phyloP scores from a whole-genome alignment of 2,888 invertebrate species.

The Drosophila yooni region DNA sequence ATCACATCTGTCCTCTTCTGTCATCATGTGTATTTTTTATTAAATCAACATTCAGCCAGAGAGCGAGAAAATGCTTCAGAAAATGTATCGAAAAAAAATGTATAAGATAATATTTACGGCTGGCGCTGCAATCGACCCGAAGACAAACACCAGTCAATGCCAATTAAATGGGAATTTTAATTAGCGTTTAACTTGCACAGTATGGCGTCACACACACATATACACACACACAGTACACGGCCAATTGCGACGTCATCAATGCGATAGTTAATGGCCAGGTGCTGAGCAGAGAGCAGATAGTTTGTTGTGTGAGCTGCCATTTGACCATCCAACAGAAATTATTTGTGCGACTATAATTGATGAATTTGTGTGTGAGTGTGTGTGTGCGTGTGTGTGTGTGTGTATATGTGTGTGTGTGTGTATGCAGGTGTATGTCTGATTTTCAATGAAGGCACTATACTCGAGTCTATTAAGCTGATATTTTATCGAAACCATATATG shows the following conservation, averaged over 20 bases:
- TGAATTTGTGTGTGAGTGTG: background rate
- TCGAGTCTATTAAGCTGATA: background rate
- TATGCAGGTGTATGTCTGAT: background rate
- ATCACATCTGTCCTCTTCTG: conserved; percentile 5
- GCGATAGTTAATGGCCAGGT: conserved; percentile 9
- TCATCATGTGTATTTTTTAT: conserved; percentile 68
- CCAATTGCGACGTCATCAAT: conserved; percentile 12
- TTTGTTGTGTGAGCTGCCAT: background rate
- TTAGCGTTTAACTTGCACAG: conserved; percentile 71
- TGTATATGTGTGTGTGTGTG: background rate
- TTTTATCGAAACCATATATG: background rate
- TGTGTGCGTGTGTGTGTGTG: background rate
- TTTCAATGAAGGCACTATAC: too few species aligned
- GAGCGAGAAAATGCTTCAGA: conserved; percentile 23
- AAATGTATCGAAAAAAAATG: conserved; percentile 10
- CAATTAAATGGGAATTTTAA: conserved; percentile 83
- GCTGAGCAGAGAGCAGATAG: background rate
- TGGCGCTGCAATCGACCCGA: conserved; percentile 62
- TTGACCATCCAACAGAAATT: conserved; percentile 4
- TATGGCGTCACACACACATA: conserved; percentile 60
- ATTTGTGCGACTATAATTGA: conserved; percentile 11
- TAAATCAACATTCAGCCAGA: conserved; percentile 73
- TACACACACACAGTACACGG: background rate
- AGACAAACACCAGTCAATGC: conserved; percentile 78
- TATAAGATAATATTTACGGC: conserved; percentile 18